phyloP scores from a whole-genome alignment of 2,888 invertebrate species.

The Cephus pygmeus region DNA sequence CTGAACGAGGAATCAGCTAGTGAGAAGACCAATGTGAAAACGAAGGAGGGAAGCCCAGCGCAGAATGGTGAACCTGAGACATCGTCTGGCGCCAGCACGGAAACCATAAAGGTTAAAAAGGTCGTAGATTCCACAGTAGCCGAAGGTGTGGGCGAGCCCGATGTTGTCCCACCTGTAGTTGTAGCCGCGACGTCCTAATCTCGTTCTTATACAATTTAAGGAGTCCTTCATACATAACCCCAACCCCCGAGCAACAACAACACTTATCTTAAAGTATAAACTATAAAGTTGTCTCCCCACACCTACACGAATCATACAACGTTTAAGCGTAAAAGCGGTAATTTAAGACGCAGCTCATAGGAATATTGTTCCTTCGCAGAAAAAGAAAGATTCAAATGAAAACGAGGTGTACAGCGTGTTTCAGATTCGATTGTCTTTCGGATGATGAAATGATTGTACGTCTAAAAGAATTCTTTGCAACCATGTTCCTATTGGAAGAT shows the following conservation, averaged over 20 bases:
- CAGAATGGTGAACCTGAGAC: constrained; percentile 55
- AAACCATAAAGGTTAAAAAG: constrained; percentile 60
- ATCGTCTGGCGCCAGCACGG: constrained; percentile 42
- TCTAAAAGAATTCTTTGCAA: not conserved
- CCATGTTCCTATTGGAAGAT: not conserved
- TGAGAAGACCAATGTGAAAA: constrained; percentile 37
- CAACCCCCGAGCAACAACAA: constrained; percentile 40
- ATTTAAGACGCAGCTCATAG: constrained; percentile 57
- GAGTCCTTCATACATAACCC: constrained; percentile 57
- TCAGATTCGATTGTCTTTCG: constrained; percentile 54
- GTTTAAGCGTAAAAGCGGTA: constrained; percentile 55
- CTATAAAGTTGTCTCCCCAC: constrained; percentile 42
- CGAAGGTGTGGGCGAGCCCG: constrained; percentile 59
- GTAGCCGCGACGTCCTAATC: constrained; percentile 64
- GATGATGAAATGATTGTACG: not conserved
- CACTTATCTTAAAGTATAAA: constrained; percentile 60
- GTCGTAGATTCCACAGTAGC: constrained; percentile 57
- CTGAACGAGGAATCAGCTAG: constrained; percentile 48
- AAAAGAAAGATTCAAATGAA: constrained; percentile 28
- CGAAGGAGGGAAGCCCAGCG: constrained; percentile 40
- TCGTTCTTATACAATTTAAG: constrained; percentile 49
- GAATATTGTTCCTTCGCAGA: constrained; percentile 53
- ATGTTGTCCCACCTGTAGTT: constrained; percentile 58
- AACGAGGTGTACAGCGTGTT: constrained; percentile 39
- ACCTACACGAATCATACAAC: constrained; percentile 53